phyloP scores from a whole-genome alignment of 2,888 invertebrate genomes.

The Teleogryllus oceanicus region DNA sequence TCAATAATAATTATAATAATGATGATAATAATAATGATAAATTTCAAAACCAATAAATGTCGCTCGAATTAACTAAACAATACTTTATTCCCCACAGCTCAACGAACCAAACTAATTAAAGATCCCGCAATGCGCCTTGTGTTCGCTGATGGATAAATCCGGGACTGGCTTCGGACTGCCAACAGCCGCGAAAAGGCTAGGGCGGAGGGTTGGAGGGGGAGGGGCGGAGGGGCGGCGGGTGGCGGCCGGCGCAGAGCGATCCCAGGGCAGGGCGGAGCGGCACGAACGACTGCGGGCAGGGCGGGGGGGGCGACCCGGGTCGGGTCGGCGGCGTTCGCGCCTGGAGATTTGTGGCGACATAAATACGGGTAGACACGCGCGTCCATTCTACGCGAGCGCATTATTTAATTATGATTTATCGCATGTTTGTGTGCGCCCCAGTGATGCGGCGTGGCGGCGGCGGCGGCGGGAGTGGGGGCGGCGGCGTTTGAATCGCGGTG shows the following conservation, averaged over 20 bases:
- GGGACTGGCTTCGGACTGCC: too few species aligned
- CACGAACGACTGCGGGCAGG: neutral
- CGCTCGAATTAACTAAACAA: too few species aligned
- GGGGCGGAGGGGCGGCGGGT: neutral
- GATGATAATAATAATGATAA: too few species aligned
- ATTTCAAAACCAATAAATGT: too few species aligned
- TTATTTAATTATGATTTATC: slow-evolving; percentile 4
- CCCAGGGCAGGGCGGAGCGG: neutral
- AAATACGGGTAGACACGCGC: neutral
- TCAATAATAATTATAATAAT: too few species aligned
- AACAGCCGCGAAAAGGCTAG: too few species aligned
- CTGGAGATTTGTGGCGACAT: slow-evolving; percentile 6
- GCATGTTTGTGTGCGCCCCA: neutral
- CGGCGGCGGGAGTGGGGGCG: neutral
- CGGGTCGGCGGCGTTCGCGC: neutral
- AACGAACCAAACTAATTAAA: too few species aligned
- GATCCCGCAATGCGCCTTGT: too few species aligned
- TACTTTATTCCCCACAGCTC: too few species aligned
- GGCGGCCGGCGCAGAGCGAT: neutral
- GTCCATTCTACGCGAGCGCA: neutral
- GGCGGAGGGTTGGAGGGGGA: neutral
- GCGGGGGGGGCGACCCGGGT: neutral
- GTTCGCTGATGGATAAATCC: too few species aligned
- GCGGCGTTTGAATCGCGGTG: neutral
- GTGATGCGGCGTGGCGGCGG: neutral